phyloP scores from a whole-genome alignment of 1,140 invertebrate species.

The Aphelenchoides fujianensis region DNA sequence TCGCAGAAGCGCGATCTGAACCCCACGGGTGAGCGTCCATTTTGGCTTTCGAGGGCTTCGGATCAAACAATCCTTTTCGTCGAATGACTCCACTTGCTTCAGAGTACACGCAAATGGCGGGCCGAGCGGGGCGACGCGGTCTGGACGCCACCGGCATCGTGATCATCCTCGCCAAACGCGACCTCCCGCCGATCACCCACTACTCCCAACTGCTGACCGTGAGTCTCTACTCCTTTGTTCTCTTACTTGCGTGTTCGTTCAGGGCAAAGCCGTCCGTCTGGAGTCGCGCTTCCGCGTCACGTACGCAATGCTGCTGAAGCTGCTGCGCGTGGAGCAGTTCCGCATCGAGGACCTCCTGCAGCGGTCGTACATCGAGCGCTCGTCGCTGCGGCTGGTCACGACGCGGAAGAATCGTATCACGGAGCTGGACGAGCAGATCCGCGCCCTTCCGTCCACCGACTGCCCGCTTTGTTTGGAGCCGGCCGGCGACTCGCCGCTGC shows the following conservation, averaged over 20 bases:
- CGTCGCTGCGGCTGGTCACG: conserved; percentile 38
- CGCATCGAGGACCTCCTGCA: conserved; percentile 87
- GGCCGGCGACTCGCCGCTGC: not conserved
- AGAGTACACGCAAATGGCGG: conserved; percentile 92
- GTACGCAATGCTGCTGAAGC: conserved; percentile 87
- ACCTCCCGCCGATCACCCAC: not conserved
- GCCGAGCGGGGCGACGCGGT: conserved; percentile 86
- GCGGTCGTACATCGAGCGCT: conserved; percentile 47
- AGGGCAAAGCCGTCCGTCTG: conserved; percentile 74
- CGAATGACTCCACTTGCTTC: too few relatives aligned
- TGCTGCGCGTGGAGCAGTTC: conserved; percentile 75
- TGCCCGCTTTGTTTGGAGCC: conserved; percentile 22
- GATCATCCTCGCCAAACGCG: conserved; percentile 75
- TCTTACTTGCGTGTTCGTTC: conserved; percentile 23
- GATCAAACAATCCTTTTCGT: too few relatives aligned
- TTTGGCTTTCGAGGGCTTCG: too few relatives aligned
- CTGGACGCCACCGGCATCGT: conserved; percentile 88
- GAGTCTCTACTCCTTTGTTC: not conserved
- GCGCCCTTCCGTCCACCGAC: conserved; percentile 18
- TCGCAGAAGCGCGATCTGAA: conserved; percentile 72
- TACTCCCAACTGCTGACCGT: not conserved
- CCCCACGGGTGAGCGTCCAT: too few relatives aligned
- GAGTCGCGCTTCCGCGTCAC: conserved; percentile 87
- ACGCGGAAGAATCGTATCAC: conserved; percentile 38
- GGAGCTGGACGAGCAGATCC: conserved; percentile 35